Evolutionary conservation across 2,888 invertebrate species (phyloP).

Genomic region (Mesorhabditis belari): DNA sequence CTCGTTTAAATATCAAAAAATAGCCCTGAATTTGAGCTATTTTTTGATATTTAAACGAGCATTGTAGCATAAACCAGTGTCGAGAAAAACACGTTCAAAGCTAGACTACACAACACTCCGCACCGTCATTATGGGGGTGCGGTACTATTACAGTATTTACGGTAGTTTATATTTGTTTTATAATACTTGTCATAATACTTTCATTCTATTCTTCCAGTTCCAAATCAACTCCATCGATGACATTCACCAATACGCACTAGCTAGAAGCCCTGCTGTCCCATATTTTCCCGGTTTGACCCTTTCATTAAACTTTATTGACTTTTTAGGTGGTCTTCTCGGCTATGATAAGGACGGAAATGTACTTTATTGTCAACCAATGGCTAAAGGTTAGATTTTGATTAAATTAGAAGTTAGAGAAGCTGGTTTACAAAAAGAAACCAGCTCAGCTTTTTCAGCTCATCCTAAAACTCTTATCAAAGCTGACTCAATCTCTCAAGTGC

Average conservation of each 20-base stretch:
- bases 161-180: no score
- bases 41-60: no score
- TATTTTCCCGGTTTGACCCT: conserved; percentile 36
- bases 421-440: neutral
- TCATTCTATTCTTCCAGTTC: no score
- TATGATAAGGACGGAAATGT: conserved; percentile 24
- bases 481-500: conserved; percentile 36
- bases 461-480: conserved; percentile 38
- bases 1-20: no score
- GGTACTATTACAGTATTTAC: no score
- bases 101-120: no score
- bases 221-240: conserved; percentile 22
- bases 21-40: no score
- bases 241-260: conserved; percentile 28
- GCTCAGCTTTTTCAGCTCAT: conserved; percentile 11
- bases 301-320: neutral
- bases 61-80: no score
- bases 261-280: conserved; percentile 26
- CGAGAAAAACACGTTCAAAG: no score
- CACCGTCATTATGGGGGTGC: no score
- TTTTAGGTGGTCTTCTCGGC: conserved; percentile 27
- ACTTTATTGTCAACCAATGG: conserved; percentile 27
- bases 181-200: no score
- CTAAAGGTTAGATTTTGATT: conserved; percentile 2
- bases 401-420: neutral